Evolutionary conservation across 2,888 invertebrate species (phyloP).

Genomic region (Acanthosepion lycidas): DNA sequence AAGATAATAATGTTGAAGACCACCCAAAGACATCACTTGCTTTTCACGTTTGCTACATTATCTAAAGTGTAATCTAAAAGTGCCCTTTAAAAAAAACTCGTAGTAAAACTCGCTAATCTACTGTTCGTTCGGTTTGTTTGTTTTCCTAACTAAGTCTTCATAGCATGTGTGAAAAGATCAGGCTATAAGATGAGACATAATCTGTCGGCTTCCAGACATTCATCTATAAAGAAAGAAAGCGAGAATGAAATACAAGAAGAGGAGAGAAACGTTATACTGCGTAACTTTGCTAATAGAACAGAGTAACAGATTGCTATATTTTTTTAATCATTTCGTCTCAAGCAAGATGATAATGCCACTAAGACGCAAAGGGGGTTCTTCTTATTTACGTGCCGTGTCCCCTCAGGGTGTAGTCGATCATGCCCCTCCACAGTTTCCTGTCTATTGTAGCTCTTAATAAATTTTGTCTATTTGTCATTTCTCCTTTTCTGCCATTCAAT

Average conservation of each 20-base stretch:
- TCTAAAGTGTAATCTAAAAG: background rate
- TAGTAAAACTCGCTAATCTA: constrained; percentile 33
- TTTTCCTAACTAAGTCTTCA: background rate
- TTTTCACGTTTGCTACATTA: background rate
- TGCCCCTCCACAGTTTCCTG: background rate
- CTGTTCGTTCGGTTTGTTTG: background rate
- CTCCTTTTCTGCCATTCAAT: no score
- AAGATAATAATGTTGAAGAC: background rate
- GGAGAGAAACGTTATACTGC: background rate
- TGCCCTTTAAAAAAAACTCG: background rate
- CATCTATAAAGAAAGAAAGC: background rate
- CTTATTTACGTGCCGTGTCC: no score
- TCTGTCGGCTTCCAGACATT: background rate
- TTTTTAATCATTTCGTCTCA: no score
- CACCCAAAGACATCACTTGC: background rate
- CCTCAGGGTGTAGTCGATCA: no score
- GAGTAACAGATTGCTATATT: no score
- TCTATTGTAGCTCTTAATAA: no score
- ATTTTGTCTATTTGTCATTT: no score
- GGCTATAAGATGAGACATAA: background rate
- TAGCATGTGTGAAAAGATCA: background rate
- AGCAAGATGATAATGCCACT: no score
- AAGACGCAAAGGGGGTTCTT: no score
- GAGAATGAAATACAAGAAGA: background rate
- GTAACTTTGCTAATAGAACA: no score